Evolutionary conservation across 37 sponge, comb jelly and placozoan species (phyloP).

Genomic region (Ianthella basta): DNA sequence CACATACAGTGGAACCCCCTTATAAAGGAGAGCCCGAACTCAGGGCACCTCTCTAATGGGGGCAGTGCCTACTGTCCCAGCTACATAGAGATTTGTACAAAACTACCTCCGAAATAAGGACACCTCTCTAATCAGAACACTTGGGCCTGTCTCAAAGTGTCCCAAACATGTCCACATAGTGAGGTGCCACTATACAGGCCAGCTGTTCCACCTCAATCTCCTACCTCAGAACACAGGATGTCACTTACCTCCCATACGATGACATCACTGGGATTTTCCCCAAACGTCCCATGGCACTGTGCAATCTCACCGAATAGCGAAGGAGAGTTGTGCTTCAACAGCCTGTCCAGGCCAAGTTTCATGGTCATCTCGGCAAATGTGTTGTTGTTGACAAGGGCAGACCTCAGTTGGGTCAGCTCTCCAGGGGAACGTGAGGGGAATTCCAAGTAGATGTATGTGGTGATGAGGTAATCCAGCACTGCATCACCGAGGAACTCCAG

Average conservation of each 20-base stretch:
- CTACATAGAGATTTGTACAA: too few species aligned
- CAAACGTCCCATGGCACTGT: constrained; percentile 18
- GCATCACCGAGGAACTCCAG: constrained; percentile 99
- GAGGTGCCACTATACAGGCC: too few species aligned
- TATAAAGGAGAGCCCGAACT: too few species aligned
- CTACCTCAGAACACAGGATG: neutral
- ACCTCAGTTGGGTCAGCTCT: constrained; percentile 77
- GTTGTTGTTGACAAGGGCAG: constrained; percentile 93
- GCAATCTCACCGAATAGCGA: constrained; percentile 52
- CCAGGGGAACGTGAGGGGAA: constrained; percentile 75
- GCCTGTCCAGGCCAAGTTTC: constrained; percentile 41
- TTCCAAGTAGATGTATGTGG: constrained; percentile 70
- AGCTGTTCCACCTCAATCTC: too few species aligned
- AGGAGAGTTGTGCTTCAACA: constrained; percentile 62
- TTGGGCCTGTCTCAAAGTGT: too few species aligned
- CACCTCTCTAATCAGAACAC: too few species aligned
- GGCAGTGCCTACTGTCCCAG: too few species aligned
- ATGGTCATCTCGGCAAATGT: constrained; percentile 77
- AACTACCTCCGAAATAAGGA: too few species aligned
- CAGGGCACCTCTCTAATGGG: too few species aligned
- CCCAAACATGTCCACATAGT: too few species aligned
- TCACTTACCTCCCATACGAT: neutral
- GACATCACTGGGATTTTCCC: neutral
- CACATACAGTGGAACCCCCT: too few species aligned
- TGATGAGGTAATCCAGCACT: constrained; percentile 90